phyloP scores from a whole-genome alignment of 2,113 vertebrate genomes.

The Dicrurus megarhynchus region DNA sequence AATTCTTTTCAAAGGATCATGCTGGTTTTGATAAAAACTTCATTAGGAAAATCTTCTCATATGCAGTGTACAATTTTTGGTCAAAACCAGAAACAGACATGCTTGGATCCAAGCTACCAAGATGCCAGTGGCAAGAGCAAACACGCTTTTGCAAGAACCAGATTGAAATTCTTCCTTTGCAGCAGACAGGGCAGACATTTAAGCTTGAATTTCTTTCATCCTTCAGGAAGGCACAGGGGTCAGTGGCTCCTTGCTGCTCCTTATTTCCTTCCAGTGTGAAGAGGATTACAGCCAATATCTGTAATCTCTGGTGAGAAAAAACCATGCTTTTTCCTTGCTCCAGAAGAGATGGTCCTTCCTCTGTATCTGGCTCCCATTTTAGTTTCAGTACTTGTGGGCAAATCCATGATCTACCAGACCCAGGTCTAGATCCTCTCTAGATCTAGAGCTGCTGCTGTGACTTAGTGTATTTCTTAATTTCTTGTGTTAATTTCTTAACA shows the following conservation, averaged over 20 bases:
- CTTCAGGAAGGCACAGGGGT: not conserved
- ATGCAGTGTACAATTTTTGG: not conserved
- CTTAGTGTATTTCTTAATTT: not conserved
- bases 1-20: not conserved
- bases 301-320: not conserved
- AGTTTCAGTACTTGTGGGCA: accelerated
- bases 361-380: not conserved
- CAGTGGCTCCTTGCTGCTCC: not conserved
- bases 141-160: not conserved
- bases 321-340: not conserved
- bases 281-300: not conserved
- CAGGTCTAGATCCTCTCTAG: not conserved
- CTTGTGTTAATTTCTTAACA: no score
- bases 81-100: slow-evolving; percentile 3
- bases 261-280: not conserved
- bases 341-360: not conserved
- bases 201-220: not conserved
- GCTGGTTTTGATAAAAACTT: slow-evolving; percentile 39
- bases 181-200: not conserved
- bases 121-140: not conserved
- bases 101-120: not conserved
- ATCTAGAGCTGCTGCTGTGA: not conserved
- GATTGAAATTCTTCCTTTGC: not conserved
- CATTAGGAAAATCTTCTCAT: not conserved
- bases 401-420: not conserved